Conservation (phyloP, 2,797 vertebrate genomes). For the Coccyzus lansbergi region DNA sequence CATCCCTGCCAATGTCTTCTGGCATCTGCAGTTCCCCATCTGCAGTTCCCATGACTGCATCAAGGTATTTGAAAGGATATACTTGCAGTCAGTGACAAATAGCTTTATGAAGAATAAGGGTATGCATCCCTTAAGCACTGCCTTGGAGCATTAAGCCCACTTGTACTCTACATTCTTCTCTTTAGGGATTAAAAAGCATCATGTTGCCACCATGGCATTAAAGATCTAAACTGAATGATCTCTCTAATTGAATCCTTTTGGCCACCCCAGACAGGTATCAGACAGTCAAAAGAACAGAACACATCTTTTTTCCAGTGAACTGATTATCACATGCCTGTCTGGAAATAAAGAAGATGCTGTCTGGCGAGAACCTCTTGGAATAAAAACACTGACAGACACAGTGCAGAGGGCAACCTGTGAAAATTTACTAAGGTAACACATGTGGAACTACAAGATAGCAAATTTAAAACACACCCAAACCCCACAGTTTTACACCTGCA, state of each 20-base stretch:
- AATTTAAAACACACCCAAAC: not conserved
- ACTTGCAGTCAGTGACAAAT: not conserved
- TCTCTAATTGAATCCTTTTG: not conserved
- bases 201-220: not conserved
- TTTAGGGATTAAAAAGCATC: not conserved
- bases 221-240: not conserved
- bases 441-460: not conserved
- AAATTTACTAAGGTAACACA: not conserved
- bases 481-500: not conserved
- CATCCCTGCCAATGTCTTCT: no score
- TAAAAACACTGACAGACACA: not conserved
- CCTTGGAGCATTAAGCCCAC: not conserved
- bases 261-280: not conserved
- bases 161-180: not conserved
- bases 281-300: not conserved
- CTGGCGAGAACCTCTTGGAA: accelerated
- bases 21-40: not conserved
- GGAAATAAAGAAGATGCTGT: not conserved
- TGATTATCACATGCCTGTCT: not conserved
- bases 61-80: not conserved
- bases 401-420: not conserved
- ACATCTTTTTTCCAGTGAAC: not conserved
- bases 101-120: not conserved
- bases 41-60: not conserved
- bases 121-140: not conserved